A percentile compares a stretch with the other conserved stretches of the same genome.
These are phyloP conservation scores for Bostrychus sinensis DNA, from an alignment of 2,113 vertebrate genomes.

Conservation along the genomic window DNA sequence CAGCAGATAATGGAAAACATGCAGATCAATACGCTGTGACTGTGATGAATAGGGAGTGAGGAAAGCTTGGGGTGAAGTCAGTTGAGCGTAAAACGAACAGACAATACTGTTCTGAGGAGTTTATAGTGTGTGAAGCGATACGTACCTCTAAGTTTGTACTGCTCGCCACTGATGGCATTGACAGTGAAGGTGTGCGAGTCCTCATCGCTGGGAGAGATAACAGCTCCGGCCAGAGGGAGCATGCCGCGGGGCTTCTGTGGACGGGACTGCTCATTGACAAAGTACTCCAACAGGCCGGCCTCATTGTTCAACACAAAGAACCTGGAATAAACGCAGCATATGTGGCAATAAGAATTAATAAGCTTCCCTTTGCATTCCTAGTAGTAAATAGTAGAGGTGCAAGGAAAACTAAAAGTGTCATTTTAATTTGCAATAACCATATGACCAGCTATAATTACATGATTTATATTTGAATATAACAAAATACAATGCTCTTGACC, in stretches of 20 bases:
- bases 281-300: constrained; percentile 94
- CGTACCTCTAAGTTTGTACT: constrained; percentile 97
- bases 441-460: no score
- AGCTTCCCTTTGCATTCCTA: no score
- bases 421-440: no score
- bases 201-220: constrained; percentile 98
- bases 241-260: constrained; percentile 94
- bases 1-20: constrained; percentile 58
- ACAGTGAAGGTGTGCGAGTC: constrained; percentile 98
- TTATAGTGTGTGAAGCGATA: no score
- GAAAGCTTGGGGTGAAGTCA: not conserved
- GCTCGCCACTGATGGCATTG: constrained; percentile 96
- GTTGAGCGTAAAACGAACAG: not conserved
- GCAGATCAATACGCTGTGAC: constrained; percentile 57
- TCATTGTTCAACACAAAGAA: constrained; percentile 98
- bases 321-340: constrained; percentile 65
- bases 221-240: constrained; percentile 92
- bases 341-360: not conserved
- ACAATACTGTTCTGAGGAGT: not conserved
- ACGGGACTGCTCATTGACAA: constrained; percentile 94
- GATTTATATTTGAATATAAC: no score
- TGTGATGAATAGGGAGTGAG: not conserved
- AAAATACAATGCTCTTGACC: no score
- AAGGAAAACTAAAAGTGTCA: no score
- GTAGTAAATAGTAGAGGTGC: no score